These are phyloP conservation scores for Drosophila robusta DNA, from an alignment of 2,888 invertebrate species.

Conservation along the genomic window DNA sequence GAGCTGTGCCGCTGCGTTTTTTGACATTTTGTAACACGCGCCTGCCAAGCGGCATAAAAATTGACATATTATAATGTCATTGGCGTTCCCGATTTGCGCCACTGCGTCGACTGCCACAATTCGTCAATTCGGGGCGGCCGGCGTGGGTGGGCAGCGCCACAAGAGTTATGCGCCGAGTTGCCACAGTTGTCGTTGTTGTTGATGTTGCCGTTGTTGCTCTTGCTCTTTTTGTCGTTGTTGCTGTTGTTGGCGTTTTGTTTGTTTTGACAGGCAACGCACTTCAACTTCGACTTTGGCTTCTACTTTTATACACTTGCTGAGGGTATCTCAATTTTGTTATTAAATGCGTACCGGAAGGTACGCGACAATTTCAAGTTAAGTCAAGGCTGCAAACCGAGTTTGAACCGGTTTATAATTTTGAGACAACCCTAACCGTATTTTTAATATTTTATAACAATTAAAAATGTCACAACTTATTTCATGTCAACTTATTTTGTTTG, in stretches of 20 bases:
- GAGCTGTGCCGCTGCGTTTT: slow-evolving; percentile 68
- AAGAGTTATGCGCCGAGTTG: slow-evolving; percentile 30
- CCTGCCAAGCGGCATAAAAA: slow-evolving; percentile 80
- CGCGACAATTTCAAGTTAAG: too few species aligned
- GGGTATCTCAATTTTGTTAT: neutral
- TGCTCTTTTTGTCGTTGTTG: slow-evolving; percentile 2
- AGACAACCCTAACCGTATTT: too few species aligned
- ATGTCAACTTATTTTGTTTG: too few species aligned
- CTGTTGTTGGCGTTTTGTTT: slow-evolving; percentile 44
- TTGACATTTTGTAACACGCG: slow-evolving; percentile 78
- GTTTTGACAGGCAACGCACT: slow-evolving; percentile 62
- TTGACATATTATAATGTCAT: slow-evolving; percentile 82
- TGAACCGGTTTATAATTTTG: too few species aligned
- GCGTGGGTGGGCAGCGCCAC: slow-evolving; percentile 48
- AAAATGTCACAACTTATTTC: too few species aligned
- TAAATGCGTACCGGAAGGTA: too few species aligned
- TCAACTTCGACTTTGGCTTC: slow-evolving; percentile 38
- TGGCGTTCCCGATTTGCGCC: slow-evolving; percentile 77
- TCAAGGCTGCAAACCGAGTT: too few species aligned
- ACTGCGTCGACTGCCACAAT: slow-evolving; percentile 71
- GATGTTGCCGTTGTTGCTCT: neutral
- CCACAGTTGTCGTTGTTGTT: slow-evolving; percentile 19
- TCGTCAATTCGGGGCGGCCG: slow-evolving; percentile 52
- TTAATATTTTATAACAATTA: too few species aligned
- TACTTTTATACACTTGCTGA: slow-evolving; percentile 10